Evolutionary conservation across 2,888 invertebrate genomes (phyloP), one percentile per base, ranked within the genome.

Genomic region (Augiades crinisus): DNA sequence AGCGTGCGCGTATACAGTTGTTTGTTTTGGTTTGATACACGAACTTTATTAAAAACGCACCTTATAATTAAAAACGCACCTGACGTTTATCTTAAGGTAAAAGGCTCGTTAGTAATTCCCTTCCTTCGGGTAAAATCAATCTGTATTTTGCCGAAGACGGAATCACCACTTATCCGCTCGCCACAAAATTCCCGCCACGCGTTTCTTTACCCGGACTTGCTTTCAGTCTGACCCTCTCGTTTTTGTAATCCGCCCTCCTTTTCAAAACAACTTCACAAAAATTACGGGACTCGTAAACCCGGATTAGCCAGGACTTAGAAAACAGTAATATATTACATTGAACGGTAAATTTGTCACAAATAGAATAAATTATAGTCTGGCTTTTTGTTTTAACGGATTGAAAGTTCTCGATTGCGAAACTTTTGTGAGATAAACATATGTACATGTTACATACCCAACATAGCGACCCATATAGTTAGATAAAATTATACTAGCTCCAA

Each of bases 201-300:
- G 50, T 53, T 58, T 57, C 63, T 65, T 63, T 63, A 59, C 56
- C 54, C 50, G 52, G 55, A 54, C 57, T 59, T 65, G 68, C 72
- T 76, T 77, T 77, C 68, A 76, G 67, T 62, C 65, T 67, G 66
- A 65, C 72, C 75, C 74, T 73, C 70, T 67, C 71, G 58, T 70
- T 73, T 71, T 72, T 69, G 70, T 76, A 78, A 77, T 75, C 74
- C 72, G 69, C 68, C 66, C 72, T 69, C 67, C 74, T 67, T 73
- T 78, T 74, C 70, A 73, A 75, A 71, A 72, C 64, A 74, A 75
- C 68, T 74, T 75, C 63, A 67, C 67, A 72, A 79, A 79, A 76
- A 75, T 75, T 70, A 75, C 70, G 67, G 69, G 70, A 69, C 67
- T 65, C 58, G 64, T 69, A 72, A 74, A 68, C 64, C 71, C 67